Percentiles rank a stretch among this genome's conserved stretches.
phyloP scores from a whole-genome alignment of 2,888 invertebrate genomes.

The Agrochola circellaris region DNA sequence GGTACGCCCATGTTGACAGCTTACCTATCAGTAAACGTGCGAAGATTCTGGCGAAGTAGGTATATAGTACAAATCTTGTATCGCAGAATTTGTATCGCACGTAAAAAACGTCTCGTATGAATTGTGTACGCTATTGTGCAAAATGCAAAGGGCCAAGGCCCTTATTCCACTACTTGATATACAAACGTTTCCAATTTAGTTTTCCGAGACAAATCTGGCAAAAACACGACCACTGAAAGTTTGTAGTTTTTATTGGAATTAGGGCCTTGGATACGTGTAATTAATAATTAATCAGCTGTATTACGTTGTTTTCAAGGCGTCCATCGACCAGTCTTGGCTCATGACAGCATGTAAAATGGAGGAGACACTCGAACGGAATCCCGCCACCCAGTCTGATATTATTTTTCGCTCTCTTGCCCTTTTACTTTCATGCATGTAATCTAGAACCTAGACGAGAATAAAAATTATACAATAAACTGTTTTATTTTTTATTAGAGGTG shows the following conservation, averaged over 20 bases:
- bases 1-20: no score
- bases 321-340: slow-evolving; percentile 4
- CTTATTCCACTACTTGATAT: not conserved
- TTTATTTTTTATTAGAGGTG: not conserved
- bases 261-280: not conserved
- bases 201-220: not conserved
- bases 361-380: not conserved
- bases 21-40: not conserved
- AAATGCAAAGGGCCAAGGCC: not conserved
- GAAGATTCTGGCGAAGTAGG: not conserved
- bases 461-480: not conserved
- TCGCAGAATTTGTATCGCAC: not conserved
- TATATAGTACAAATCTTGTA: not conserved
- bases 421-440: slow-evolving; percentile 29
- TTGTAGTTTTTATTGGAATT: not conserved
- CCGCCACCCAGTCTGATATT: not conserved
- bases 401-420: not conserved
- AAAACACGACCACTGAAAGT: not conserved
- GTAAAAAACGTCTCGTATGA: not conserved
- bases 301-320: slow-evolving; percentile 33
- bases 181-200: not conserved
- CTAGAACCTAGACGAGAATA: slow-evolving; percentile 12
- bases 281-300: not conserved
- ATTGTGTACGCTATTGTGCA: not conserved
- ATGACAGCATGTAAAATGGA: slow-evolving; percentile 2